Base-by-base conservation (phyloP, 2,888 invertebrate species). In the Meta bourneti region DNA sequence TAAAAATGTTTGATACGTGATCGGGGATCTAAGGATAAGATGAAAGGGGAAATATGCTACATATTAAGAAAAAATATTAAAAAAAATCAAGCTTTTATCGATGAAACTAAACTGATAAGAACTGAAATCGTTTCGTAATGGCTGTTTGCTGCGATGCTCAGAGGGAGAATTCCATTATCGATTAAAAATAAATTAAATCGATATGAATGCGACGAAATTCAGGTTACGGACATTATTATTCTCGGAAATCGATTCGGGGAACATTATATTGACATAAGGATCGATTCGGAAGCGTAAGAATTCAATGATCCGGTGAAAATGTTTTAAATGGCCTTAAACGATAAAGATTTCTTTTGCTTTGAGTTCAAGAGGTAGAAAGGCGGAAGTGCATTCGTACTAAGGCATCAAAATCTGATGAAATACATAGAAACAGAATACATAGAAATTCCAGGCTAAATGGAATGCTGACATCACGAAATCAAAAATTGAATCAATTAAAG, bases 161-260 rank as follows among this genome's bases (percentile, higher is more conserved):
- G 16, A 61, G 61, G 16, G 61, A 61, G 8, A 61, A 16, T 80
- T 48, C 61, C 52, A n/a, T 11, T 48, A 84, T 84, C 84, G 84
- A 84, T 84, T 74, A 84, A 75, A 84, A 84, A 52, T 75, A 75
- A 84, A 84, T 84, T 74, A 34, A 84, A 84, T 84, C 84, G 84
- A 84, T 84, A 84, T 54, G 75, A 84, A 84, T 52, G 75, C 61
- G 54, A 84, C 48, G 75, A 61, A 84, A 84, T 54, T 61, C 48
- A 72, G 54, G 54, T 75, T 84, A 74, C 48, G 48, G 52, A 61
- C 61, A 84, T 52, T 52, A 84, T 75, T 84, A 61, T 74, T 74
- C 75, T 7, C 20, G 20, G 13, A 79, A 79, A 79, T 79, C 79
- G 79, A 79, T 75, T 84, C 74, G 34, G 34, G 75, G 75, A 61